A percentile compares a stretch with the other conserved stretches of the same genome.
Evolutionary conservation across 2,888 invertebrate genomes (phyloP).

Genomic region (Acrobasis suavella): DNA sequence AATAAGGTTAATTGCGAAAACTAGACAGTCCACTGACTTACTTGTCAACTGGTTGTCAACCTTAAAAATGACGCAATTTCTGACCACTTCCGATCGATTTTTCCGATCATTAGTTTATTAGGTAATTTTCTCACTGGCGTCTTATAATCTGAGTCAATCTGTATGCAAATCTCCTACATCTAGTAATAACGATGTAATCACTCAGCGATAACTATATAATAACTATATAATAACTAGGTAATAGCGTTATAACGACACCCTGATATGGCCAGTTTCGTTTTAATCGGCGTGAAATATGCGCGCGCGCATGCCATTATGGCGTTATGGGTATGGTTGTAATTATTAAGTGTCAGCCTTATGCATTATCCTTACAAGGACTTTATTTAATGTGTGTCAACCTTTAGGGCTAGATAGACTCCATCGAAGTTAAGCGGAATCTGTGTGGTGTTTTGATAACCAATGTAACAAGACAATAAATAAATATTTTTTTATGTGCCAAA

Average conservation of each 20-base stretch:
- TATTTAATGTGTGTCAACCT: background rate
- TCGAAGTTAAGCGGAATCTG: background rate
- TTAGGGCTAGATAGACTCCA: background rate
- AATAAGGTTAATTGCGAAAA: too few relatives aligned
- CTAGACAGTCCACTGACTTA: too few relatives aligned
- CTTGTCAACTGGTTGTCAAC: background rate
- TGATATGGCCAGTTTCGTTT: background rate
- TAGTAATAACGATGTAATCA: constrained; percentile 9
- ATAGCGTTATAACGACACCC: constrained; percentile 12
- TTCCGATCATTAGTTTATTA: constrained; percentile 10
- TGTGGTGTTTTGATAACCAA: too few relatives aligned
- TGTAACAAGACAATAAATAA: too few relatives aligned
- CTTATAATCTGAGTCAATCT: constrained; percentile 3
- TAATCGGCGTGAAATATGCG: constrained; percentile 11
- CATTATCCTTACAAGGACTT: background rate
- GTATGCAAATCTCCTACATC: constrained; percentile 2
- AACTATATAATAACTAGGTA: constrained; percentile 8
- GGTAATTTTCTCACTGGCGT: constrained; percentile 12
- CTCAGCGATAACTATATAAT: constrained; percentile 6
- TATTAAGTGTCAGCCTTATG: background rate
- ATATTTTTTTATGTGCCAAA: too few relatives aligned
- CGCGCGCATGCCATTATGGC: constrained; percentile 3
- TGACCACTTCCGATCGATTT: background rate
- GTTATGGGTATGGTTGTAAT: constrained; percentile 1
- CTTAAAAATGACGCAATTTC: background rate